Conservation (phyloP, 2,113 vertebrate species). For the Baryphthengus martii region DNA sequence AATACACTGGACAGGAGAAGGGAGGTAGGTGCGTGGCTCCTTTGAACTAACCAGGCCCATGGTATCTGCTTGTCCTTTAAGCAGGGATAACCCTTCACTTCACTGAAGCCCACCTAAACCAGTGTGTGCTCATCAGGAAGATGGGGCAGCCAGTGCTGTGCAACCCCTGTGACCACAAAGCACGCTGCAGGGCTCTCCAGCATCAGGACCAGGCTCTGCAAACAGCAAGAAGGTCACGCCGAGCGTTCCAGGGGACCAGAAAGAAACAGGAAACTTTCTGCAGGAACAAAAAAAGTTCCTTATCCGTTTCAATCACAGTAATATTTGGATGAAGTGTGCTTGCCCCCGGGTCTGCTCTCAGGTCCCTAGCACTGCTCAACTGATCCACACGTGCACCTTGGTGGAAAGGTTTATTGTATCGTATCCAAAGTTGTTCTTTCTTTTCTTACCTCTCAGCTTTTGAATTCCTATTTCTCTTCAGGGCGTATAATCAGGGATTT, state of each 20-base stretch:
- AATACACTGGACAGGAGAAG: not conserved
- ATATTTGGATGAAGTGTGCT: not conserved
- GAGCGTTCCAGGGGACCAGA: not conserved
- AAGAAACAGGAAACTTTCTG: not conserved
- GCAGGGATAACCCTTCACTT: not conserved
- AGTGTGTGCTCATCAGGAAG: not conserved
- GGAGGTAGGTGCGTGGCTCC: not conserved
- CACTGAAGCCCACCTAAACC: not conserved
- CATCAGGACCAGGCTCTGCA: not conserved
- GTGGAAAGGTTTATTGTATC: not conserved
- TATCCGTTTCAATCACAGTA: not conserved
- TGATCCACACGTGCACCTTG: not conserved
- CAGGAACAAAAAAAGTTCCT: not conserved
- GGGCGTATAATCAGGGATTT: not conserved
- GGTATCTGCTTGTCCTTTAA: not conserved
- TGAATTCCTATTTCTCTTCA: not conserved
- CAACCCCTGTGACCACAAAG: not conserved
- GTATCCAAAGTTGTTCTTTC: not conserved
- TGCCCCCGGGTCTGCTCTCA: fast-evolving
- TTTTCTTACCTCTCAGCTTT: not conserved
- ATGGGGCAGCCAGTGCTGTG: not conserved
- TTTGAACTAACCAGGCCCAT: not conserved
- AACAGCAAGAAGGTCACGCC: not conserved
- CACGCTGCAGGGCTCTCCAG: not conserved
- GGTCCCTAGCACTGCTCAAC: not conserved